Base-by-base conservation (phyloP, 2,888 invertebrate species). In the Volucella inflata region DNA sequence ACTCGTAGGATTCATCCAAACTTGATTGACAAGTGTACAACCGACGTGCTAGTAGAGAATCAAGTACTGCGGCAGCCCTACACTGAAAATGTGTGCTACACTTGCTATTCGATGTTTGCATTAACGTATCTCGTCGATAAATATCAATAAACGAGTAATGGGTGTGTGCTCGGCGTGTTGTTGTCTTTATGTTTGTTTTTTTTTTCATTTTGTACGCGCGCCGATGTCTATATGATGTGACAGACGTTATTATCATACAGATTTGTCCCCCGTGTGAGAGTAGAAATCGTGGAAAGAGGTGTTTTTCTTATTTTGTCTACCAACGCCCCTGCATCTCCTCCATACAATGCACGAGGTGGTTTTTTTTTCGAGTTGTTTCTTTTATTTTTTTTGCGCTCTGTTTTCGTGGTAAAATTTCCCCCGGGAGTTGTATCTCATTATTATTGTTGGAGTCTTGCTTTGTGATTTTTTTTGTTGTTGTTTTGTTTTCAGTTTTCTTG, bases 391-490 rank as follows among this genome's bases (percentile, higher is more conserved):
- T 62, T 10, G 40, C 42, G 57, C 68, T 74, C 40, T 12, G 44
- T 51, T 62, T 30, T 30, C 10, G 17, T 17, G 30, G 30, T 42
- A 38, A 76, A 80, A 80, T 76, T 81, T 81, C 85, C 68, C 72
- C 55, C n/a, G 85, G 64, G 85, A 85, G 11, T 72, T 72, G 80
- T 72, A 71, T 76, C 76, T 85, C 85, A 85, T 85, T 85, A 84
- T 85, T 76, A 71, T 67, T 48, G 75, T n/a, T 4, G 8, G 50
- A 51, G 65, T 51, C 21, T 55, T 44, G 79, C 72, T 82, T 57
- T 57, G 65, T 72, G 51, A 72, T 71, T 64, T 80, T 72, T 38
- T 36, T 36, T 64, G 12, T 53, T 62, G 51, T 70, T 68, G 30
- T 59, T 36, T 42, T 78, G 51, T 65, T 48, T 60, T 16, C 30